Conservation (phyloP, 2,797 vertebrate genomes). For the Sarcoramphus papa region DNA sequence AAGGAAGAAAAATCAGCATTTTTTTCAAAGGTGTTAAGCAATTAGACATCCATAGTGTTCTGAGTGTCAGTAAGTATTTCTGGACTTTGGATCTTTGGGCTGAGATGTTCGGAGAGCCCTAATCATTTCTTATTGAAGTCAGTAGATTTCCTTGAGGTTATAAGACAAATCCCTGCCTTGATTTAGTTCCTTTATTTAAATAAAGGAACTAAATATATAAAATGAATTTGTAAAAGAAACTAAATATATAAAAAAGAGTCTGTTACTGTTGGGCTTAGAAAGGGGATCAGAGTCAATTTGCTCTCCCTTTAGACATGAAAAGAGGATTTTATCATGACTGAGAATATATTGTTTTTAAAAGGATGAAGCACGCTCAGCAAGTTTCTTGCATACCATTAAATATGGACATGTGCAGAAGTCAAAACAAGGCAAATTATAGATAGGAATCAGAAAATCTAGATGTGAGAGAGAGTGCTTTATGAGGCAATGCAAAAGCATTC, state of each 20-base stretch:
- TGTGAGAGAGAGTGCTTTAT: background rate
- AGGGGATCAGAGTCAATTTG: slow-evolving; percentile 18
- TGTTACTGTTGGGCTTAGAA: background rate
- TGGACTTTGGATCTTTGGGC: background rate
- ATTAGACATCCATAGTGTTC: background rate
- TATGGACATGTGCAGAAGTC: background rate
- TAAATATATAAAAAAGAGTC: background rate
- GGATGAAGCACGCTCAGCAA: background rate
- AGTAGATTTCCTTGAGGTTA: background rate
- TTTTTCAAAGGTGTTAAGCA: background rate
- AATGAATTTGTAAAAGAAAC: too few species aligned
- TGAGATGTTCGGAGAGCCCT: background rate
- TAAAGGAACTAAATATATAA: too few species aligned
- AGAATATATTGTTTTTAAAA: slow-evolving; percentile 11
- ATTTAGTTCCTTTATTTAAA: background rate
- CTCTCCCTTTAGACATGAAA: background rate
- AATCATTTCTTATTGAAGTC: background rate
- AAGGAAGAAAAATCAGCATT: background rate
- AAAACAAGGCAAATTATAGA: background rate
- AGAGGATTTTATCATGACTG: slow-evolving; percentile 5
- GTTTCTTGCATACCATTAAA: background rate
- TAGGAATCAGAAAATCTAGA: background rate
- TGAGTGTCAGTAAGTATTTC: background rate
- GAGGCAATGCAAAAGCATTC: background rate
- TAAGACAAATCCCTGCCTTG: background rate